A percentile compares a stretch with the other conserved stretches of the same genome.
Conservation (phyloP, 2,888 invertebrate genomes). For the Strigamia transsilvanica region DNA sequence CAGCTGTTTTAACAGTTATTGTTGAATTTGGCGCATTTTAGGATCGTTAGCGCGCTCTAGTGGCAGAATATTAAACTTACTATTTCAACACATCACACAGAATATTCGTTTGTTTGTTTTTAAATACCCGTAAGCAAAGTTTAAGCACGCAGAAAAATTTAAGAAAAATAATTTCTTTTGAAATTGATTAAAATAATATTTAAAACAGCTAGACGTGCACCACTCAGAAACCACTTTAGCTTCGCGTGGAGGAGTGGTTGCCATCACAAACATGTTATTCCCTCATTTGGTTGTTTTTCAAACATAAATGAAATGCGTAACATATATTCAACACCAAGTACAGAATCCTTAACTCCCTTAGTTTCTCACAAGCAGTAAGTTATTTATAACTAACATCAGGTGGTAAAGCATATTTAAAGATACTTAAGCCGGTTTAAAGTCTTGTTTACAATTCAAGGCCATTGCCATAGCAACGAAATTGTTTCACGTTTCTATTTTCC, state of each 20-base stretch:
- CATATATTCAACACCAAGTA: conserved; percentile 16
- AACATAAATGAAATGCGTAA: neutral
- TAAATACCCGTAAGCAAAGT: no score
- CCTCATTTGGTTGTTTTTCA: neutral
- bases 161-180: no score
- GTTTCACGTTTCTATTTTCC: neutral
- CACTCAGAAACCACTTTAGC: neutral
- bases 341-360: neutral
- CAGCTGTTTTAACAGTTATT: no score
- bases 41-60: no score
- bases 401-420: no score
- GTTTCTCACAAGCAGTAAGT: neutral
- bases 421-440: neutral
- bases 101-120: no score
- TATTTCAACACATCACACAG: no score
- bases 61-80: no score
- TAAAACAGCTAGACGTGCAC: neutral
- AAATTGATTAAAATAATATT: no score
- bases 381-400: no score
- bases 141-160: no score
- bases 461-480: neutral
- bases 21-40: no score
- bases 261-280: neutral
- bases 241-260: neutral
- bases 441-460: neutral